Percentiles rank a stretch among this genome's conserved stretches.
These are phyloP conservation scores for Linepithema humile DNA, from an alignment of 1,140 invertebrate genomes.

Conservation along the genomic window DNA sequence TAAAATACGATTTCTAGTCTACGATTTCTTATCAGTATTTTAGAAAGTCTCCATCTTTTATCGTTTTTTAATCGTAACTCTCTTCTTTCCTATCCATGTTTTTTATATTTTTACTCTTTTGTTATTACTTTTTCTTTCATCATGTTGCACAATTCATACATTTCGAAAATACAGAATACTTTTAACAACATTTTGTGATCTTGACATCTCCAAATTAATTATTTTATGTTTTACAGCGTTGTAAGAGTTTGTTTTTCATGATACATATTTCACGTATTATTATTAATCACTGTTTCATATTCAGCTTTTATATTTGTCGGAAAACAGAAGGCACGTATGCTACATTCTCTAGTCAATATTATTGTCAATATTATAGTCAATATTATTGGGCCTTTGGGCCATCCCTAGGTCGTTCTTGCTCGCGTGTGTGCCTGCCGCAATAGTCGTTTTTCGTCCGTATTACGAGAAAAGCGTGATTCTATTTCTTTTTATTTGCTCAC, in stretches of 20 bases:
- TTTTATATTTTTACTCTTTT: not conserved
- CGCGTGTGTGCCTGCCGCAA: no score
- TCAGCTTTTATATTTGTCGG: no score
- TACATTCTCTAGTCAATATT: no score
- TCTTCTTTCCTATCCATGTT: not conserved
- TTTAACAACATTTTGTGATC: not conserved
- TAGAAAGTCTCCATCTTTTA: not conserved
- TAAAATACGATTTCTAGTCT: constrained; percentile 8
- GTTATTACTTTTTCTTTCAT: not conserved
- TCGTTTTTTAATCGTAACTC: not conserved
- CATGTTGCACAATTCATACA: not conserved
- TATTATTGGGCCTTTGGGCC: no score
- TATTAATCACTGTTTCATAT: no score
- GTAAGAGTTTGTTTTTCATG: not conserved
- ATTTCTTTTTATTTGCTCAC: no score
- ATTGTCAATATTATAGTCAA: no score
- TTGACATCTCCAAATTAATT: not conserved
- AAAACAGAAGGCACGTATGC: no score
- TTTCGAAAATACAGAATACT: not conserved
- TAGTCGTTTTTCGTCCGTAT: no score
- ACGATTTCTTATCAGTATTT: not conserved
- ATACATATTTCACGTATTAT: no score
- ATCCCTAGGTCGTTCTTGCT: no score
- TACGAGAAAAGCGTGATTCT: constrained; percentile 15
- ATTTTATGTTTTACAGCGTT: not conserved